These are phyloP conservation scores for Amphibalanus amphitrite DNA, from an alignment of 1,140 invertebrate species.

Conservation along the genomic window DNA sequence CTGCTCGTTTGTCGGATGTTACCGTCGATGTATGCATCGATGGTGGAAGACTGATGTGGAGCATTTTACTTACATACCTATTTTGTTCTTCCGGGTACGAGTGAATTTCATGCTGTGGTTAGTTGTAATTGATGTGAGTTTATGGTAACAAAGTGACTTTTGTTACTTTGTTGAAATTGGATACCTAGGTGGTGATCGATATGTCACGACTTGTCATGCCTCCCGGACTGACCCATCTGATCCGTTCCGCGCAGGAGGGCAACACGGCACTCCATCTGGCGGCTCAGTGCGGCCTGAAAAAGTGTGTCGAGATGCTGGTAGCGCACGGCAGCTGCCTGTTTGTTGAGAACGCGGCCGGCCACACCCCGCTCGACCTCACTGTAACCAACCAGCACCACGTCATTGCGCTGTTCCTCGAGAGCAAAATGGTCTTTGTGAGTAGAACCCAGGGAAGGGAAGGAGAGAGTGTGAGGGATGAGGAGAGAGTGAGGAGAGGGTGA, in stretches of 20 bases:
- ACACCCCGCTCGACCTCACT: slow-evolving; percentile 46
- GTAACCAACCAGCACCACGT: slow-evolving; percentile 37
- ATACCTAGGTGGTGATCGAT: background rate
- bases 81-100: too few relatives aligned
- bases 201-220: background rate
- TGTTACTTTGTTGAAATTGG: too few relatives aligned
- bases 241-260: slow-evolving; percentile 32
- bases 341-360: slow-evolving; percentile 39
- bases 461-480: too few relatives aligned
- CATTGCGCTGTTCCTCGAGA: slow-evolving; percentile 45
- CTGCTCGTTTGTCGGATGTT: too few relatives aligned
- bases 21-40: too few relatives aligned
- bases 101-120: too few relatives aligned
- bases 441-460: background rate
- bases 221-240: slow-evolving; percentile 7
- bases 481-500: too few relatives aligned
- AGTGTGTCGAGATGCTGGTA: slow-evolving; percentile 44
- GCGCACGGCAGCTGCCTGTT: slow-evolving; percentile 40
- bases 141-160: too few relatives aligned
- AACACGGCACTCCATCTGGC: slow-evolving; percentile 50
- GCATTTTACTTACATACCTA: too few relatives aligned
- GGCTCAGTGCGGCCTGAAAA: slow-evolving; percentile 40
- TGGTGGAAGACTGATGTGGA: too few relatives aligned
- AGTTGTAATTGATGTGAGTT: too few relatives aligned
- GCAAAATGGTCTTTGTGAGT: slow-evolving; percentile 52